Conservation (phyloP, 2,888 invertebrate genomes). For the Tupiocoris notatus region DNA sequence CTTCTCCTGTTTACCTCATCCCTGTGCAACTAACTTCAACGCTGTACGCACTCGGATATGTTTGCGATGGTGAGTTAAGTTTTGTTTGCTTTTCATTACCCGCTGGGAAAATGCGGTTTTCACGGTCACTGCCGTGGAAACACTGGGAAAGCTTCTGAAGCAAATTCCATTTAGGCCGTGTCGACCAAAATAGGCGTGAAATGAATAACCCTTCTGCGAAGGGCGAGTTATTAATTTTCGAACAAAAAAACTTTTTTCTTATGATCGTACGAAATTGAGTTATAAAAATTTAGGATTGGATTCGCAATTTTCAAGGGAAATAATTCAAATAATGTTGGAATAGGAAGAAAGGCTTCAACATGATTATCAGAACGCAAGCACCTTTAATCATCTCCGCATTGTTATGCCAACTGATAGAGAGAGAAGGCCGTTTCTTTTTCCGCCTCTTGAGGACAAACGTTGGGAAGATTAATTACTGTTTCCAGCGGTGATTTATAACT, state of each 20-base stretch:
- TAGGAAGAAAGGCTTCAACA: too few relatives aligned
- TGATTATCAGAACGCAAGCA: too few relatives aligned
- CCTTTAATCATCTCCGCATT: background rate
- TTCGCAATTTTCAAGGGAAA: too few relatives aligned
- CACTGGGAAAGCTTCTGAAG: background rate
- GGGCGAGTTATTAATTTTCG: too few relatives aligned
- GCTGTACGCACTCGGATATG: background rate
- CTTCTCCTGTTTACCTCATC: background rate
- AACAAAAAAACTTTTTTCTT: too few relatives aligned
- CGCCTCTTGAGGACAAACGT: background rate
- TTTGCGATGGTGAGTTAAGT: background rate
- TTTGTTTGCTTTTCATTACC: background rate
- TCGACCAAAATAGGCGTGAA: background rate
- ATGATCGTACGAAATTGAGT: too few relatives aligned
- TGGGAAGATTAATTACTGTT: background rate
- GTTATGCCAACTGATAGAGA: background rate
- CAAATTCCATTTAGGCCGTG: background rate
- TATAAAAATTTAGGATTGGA: too few relatives aligned
- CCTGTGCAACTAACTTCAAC: background rate
- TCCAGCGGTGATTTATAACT: background rate
- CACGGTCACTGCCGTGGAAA: background rate
- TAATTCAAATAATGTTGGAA: too few relatives aligned
- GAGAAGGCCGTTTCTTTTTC: background rate
- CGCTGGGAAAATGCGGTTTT: background rate
- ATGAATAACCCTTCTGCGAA: background rate